phyloP scores from a whole-genome alignment of 1,140 invertebrate species.

The Tigriopus japonicus region DNA sequence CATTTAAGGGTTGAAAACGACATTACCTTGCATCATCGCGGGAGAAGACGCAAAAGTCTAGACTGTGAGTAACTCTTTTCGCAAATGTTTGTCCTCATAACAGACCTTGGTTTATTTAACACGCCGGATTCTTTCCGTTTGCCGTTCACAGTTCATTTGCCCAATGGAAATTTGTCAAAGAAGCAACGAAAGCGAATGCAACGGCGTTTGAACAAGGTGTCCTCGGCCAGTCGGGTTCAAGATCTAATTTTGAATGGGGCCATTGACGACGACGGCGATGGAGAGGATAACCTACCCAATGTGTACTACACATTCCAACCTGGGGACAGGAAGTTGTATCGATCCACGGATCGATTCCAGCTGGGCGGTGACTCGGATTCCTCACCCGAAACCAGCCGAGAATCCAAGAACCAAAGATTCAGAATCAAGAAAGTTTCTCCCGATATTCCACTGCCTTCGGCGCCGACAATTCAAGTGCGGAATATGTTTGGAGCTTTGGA shows the following conservation, averaged over 20 bases:
- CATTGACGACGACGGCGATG: too few species aligned
- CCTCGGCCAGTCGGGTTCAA: not conserved
- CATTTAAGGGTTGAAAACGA: not conserved
- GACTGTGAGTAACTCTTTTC: not conserved
- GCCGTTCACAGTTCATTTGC: not conserved
- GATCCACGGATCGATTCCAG: not conserved
- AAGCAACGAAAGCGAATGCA: not conserved
- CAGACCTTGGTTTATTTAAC: not conserved
- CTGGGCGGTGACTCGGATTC: not conserved
- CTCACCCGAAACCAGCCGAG: not conserved
- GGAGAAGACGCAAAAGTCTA: not conserved
- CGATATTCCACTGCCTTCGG: not conserved
- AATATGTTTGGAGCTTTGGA: slow-evolving; percentile 4
- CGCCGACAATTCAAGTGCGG: not conserved
- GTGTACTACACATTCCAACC: too few species aligned
- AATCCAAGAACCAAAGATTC: too few species aligned
- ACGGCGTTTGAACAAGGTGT: not conserved
- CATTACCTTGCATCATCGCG: not conserved
- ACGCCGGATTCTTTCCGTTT: not conserved
- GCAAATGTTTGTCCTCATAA: not conserved
- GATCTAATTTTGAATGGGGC: not conserved
- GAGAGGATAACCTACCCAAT: too few species aligned
- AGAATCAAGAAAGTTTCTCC: not conserved
- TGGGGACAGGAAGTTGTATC: not conserved
- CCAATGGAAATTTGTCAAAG: not conserved